Base-by-base conservation (phyloP, 2,888 invertebrate genomes). In the Phymatocera aterrima region DNA sequence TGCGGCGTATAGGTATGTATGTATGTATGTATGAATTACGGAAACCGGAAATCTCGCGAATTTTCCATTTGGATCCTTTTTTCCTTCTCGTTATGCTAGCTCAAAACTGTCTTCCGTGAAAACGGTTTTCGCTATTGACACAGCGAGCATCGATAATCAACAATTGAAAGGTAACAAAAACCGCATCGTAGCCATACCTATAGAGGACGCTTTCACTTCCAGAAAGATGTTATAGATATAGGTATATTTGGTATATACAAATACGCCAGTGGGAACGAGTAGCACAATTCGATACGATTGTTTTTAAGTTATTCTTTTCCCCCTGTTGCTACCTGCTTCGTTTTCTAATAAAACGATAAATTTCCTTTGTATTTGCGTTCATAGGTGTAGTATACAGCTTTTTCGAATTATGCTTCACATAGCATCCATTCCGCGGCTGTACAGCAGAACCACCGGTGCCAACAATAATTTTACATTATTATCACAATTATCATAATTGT, bases 91-190 rank as follows among this genome's bases (percentile, higher is more conserved):
- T 28, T 1, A 24, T 40, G 8, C 12, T 28, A 57, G 21, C 28
- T 57, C n/a, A 68, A 68, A 34, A 21, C 15, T 4, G 18, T 51
- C 34, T 72, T 31, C 70, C n/a, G 6, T 48, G 21, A 51, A 72
- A 28, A 15, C 34, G 51, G 15, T n/a, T 24, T 43, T 24, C 48
- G 34, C 51, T 46, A 12, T 68, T 28, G 46, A 24, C 65, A 48
- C 18, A n/a, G n/a, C 48, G 70, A 72, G 72, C 48, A 72, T 72
- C 48, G 51, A 72, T 72, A 72, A 72, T 72, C 72, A 34, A 72
- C 34, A 48, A 72, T 72, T 34, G 51, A 51, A 72, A 48, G 51
- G 51, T 34, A 34, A 28, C 12, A 18, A 12, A 72, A 51, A 51
- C 18, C 68, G 46, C 43, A 34, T 51, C 31, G 70, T 51, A 72